phyloP scores from a whole-genome alignment of 2,888 invertebrate genomes.

The Zeuzera pyrina region DNA sequence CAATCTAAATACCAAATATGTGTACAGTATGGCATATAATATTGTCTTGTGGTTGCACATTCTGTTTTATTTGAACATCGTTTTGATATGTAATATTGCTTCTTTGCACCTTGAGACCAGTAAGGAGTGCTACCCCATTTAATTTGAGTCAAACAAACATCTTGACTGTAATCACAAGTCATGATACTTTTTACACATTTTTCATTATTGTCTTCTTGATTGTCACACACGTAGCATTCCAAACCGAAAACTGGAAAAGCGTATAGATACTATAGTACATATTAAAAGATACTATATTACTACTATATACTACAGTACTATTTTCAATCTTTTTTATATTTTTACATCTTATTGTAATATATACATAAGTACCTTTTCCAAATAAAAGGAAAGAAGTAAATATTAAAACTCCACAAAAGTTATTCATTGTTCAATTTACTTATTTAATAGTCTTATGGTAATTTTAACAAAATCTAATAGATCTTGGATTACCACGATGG shows the following conservation, averaged over 20 bases:
- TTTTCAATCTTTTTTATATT: no score
- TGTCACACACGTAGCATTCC: slow-evolving; percentile 96
- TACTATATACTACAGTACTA: no score
- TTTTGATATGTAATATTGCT: slow-evolving; percentile 95
- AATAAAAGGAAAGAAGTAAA: no score
- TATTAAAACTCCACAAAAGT: no score
- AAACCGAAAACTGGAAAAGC: slow-evolving; percentile 76
- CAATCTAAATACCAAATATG: slow-evolving; percentile 97
- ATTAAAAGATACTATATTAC: no score
- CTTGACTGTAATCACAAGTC: slow-evolving; percentile 90
- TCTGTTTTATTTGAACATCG: slow-evolving; percentile 86
- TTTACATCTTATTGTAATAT: no score
- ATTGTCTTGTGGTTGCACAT: slow-evolving; percentile 81
- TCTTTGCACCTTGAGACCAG: slow-evolving; percentile 93
- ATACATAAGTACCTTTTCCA: no score
- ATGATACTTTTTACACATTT: slow-evolving; percentile 94
- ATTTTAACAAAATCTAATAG: no score
- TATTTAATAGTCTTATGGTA: no score
- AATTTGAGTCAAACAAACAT: slow-evolving; percentile 90
- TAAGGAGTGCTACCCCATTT: slow-evolving; percentile 97
- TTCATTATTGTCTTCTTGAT: slow-evolving; percentile 92
- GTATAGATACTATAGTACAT: no score
- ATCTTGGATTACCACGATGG: no score
- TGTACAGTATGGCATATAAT: slow-evolving; percentile 85
- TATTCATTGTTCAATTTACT: no score